Evolutionary conservation across 2,888 invertebrate genomes (phyloP).

Genomic region (Dicyrtomina minuta): DNA sequence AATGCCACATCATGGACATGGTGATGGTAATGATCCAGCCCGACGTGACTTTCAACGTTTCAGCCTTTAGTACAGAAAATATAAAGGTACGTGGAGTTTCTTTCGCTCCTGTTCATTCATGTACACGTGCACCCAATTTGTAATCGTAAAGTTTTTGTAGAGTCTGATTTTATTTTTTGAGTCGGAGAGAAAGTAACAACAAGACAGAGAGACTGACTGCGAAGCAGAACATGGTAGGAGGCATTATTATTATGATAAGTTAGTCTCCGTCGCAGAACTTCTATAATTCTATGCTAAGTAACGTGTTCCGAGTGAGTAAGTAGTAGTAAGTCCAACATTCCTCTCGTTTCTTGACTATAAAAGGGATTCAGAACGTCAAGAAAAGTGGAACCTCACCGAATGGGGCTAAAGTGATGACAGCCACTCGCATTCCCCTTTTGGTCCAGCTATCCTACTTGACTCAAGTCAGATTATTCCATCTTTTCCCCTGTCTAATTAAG

Average conservation of each 20-base stretch:
- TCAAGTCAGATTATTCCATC: background rate
- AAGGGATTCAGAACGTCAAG: conserved; percentile 24
- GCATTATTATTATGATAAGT: conserved; percentile 23
- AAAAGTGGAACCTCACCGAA: conserved; percentile 3
- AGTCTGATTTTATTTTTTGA: background rate
- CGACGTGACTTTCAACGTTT: background rate
- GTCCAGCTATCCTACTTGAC: background rate
- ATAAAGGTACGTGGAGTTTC: background rate
- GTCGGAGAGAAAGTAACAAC: background rate
- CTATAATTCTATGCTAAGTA: conserved; percentile 31
- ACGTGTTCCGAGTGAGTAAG: conserved; percentile 5
- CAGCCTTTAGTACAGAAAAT: background rate
- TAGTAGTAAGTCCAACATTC: conserved; percentile 15
- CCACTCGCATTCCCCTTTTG: background rate
- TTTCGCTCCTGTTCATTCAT: background rate
- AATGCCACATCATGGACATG: conserved; percentile 3
- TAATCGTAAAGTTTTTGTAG: background rate
- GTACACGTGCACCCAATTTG: background rate
- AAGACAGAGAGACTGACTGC: background rate
- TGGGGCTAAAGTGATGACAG: too few relatives aligned
- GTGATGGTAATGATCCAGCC: background rate
- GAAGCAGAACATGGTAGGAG: background rate
- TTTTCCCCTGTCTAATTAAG: background rate
- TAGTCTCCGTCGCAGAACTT: background rate
- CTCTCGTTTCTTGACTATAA: conserved; percentile 25